Conservation (phyloP, 2,797 vertebrate genomes). For the Sparidentex hasta region DNA sequence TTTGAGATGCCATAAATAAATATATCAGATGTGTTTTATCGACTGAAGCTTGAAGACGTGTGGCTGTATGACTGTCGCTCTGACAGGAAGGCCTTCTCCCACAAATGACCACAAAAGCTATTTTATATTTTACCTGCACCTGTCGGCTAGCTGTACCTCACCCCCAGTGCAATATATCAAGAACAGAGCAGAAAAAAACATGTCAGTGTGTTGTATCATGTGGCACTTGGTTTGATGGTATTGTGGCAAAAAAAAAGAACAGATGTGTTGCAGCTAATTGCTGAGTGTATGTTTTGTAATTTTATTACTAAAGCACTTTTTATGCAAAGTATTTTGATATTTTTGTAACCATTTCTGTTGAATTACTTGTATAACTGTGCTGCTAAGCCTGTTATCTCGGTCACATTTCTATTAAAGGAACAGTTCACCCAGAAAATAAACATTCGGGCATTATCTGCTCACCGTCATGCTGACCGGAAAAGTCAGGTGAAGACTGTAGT, state of each 20-base stretch:
- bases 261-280: constrained; percentile 59
- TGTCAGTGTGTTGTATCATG: constrained; percentile 22
- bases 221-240: constrained; percentile 49
- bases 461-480: no score
- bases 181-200: constrained; percentile 43
- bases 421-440: no score
- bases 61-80: constrained; percentile 71
- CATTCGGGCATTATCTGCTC: no score
- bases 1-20: constrained; percentile 34
- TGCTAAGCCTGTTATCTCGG: constrained; percentile 56
- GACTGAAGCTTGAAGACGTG: background rate
- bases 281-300: constrained; percentile 79
- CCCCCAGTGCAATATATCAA: constrained; percentile 79
- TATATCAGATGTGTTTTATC: constrained; percentile 56
- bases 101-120: constrained; percentile 25
- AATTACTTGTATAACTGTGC: constrained; percentile 44
- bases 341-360: constrained; percentile 81
- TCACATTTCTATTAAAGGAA: constrained; percentile 50
- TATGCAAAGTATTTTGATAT: constrained; percentile 86
- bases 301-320: constrained; percentile 88
- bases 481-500: no score
- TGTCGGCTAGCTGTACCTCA: constrained; percentile 62
- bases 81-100: constrained; percentile 62
- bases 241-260: constrained; percentile 44
- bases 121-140: constrained; percentile 47